A percentile compares a stretch with the other conserved stretches of the same genome.
Evolutionary conservation across 2,797 vertebrate species (phyloP).

Genomic region (Anabacerthia variegaticeps): DNA sequence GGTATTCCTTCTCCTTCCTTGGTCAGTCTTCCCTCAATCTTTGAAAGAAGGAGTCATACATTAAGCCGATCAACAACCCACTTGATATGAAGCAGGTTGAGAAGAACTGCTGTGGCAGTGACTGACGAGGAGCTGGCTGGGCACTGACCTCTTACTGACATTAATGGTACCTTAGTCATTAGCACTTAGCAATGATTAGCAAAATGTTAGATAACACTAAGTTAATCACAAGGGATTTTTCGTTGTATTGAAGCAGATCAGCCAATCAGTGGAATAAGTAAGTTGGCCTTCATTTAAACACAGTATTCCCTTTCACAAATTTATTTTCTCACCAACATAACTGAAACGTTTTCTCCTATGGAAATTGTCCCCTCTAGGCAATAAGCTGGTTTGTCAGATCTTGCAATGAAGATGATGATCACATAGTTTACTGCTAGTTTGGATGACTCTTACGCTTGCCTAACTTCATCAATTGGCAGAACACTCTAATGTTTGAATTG

Average conservation of each 20-base stretch:
- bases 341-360: neutral
- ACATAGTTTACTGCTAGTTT: neutral
- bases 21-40: constrained; percentile 87
- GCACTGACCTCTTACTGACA: constrained; percentile 59
- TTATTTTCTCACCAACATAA: neutral
- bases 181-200: constrained; percentile 72
- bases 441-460: constrained; percentile 34
- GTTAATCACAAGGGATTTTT: constrained; percentile 4
- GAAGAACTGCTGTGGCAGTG: neutral
- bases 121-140: constrained; percentile 51
- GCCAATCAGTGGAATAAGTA: constrained; percentile 27
- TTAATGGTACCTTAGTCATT: constrained; percentile 73
- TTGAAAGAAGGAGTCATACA: constrained; percentile 93
- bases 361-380: neutral
- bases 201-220: constrained; percentile 72
- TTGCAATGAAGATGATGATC: constrained; percentile 11
- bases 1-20: constrained; percentile 89
- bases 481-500: neutral
- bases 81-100: constrained; percentile 82
- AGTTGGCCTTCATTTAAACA: constrained; percentile 29
- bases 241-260: neutral
- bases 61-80: constrained; percentile 95
- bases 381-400: constrained; percentile 29
- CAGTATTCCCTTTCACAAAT: constrained; percentile 39
- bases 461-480: neutral